Evolutionary conservation across 2,888 invertebrate genomes (phyloP).

Genomic region (Lasioglossum pauxillum): DNA sequence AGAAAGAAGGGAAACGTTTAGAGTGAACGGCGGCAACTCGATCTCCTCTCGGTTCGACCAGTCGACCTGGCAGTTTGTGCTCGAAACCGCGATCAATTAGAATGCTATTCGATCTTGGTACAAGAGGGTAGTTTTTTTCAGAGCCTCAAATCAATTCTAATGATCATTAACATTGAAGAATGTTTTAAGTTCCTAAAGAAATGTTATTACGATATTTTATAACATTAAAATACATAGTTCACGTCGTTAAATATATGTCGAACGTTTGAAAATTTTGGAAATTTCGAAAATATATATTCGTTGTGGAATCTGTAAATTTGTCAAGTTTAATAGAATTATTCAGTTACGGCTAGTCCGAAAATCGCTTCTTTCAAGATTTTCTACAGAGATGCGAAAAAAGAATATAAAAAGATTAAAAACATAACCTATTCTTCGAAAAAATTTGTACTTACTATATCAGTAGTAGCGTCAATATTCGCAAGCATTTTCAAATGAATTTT

Average conservation of each 20-base stretch:
- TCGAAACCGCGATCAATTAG: background rate
- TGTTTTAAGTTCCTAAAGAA: background rate
- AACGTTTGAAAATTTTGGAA: background rate
- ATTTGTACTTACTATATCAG: background rate
- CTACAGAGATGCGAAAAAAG: background rate
- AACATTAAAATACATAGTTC: background rate
- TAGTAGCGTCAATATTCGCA: background rate
- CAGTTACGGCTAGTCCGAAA: background rate
- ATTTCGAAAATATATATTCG: background rate
- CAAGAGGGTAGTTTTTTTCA: background rate
- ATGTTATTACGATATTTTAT: background rate
- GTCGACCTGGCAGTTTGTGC: background rate
- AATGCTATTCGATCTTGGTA: background rate
- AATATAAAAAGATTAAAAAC: background rate
- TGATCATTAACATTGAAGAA: background rate
- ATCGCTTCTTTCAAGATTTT: background rate
- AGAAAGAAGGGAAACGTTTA: slow-evolving; percentile 59
- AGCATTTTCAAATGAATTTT: slow-evolving; percentile 1
- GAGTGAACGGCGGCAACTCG: slow-evolving; percentile 9
- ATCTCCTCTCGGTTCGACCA: background rate
- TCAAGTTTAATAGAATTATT: background rate
- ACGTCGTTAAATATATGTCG: background rate
- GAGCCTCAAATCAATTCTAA: background rate
- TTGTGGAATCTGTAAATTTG: background rate
- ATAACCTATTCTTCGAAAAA: background rate